Percentiles rank a stretch among this genome's conserved stretches.
phyloP scores from a whole-genome alignment of 1,140 invertebrate species.

The Holcopasites calliopsidis region DNA sequence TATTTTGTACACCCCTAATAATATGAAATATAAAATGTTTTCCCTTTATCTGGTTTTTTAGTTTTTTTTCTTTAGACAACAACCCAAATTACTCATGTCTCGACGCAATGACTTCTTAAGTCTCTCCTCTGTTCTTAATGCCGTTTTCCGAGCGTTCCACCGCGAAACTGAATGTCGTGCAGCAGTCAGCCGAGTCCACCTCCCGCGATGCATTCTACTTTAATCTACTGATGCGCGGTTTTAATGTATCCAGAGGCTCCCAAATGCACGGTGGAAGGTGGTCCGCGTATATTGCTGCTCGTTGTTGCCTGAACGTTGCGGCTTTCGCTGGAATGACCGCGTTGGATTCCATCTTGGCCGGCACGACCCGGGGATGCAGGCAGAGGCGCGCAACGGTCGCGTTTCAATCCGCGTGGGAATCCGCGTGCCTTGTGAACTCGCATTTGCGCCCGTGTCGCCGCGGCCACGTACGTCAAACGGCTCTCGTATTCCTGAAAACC shows the following conservation, averaged over 20 bases:
- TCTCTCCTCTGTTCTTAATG: too few species aligned
- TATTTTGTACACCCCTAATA: too few species aligned
- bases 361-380: conserved; percentile 7
- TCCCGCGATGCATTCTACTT: conserved; percentile 23
- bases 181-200: not conserved
- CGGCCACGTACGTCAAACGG: conserved; percentile 62
- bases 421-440: conserved; percentile 50
- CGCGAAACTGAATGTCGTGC: conserved; percentile 9
- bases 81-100: too few species aligned
- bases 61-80: too few species aligned
- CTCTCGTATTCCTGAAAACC: conserved; percentile 73
- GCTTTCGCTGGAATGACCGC: conserved; percentile 54
- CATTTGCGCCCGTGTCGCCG: conserved; percentile 36
- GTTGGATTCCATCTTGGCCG: conserved; percentile 47
- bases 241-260: conserved; percentile 8
- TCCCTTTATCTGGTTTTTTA: too few species aligned
- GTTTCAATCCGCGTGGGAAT: conserved; percentile 43
- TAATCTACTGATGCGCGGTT: conserved; percentile 37
- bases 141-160: not conserved
- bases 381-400: conserved; percentile 16
- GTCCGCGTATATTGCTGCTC: conserved; percentile 28
- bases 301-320: conserved; percentile 45
- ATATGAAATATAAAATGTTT: too few species aligned
- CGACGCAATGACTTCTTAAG: too few species aligned
- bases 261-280: conserved; percentile 22